phyloP scores from a whole-genome alignment of 2,888 invertebrate species.

The Ernsta delagoae region DNA sequence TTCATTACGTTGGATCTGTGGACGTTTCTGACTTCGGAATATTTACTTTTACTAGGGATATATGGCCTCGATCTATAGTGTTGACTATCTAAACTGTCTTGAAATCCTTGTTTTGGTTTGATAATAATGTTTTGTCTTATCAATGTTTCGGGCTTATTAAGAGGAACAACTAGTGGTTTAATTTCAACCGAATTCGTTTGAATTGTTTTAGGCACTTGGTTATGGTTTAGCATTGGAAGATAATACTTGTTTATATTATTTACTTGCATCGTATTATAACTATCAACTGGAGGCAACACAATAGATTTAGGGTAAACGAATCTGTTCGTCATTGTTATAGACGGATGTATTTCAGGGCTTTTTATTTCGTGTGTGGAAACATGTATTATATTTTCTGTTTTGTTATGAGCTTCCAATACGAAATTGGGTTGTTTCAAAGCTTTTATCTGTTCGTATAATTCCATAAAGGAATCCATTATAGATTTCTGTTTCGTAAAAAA shows the following conservation, averaged over 20 bases:
- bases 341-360: not conserved
- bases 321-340: not conserved
- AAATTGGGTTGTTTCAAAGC: conserved; percentile 45
- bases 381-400: conserved; percentile 27
- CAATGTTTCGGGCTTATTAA: conserved; percentile 53
- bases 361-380: conserved; percentile 21
- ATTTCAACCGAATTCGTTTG: conserved; percentile 71
- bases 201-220: conserved; percentile 54
- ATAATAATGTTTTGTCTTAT: conserved; percentile 66
- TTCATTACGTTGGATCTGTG: not conserved
- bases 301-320: not conserved
- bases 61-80: not conserved
- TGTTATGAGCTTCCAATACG: conserved; percentile 30
- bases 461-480: conserved; percentile 55
- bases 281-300: not conserved
- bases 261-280: conserved; percentile 9
- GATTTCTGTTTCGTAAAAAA: conserved; percentile 43
- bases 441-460: conserved; percentile 59
- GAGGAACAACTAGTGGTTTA: conserved; percentile 61
- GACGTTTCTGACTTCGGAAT: not conserved
- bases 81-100: not conserved
- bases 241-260: conserved; percentile 8
- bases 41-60: not conserved
- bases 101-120: conserved; percentile 19
- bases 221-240: conserved; percentile 3